Conservation (phyloP, 2,888 invertebrate genomes). For the Zygaena filipendulae region DNA sequence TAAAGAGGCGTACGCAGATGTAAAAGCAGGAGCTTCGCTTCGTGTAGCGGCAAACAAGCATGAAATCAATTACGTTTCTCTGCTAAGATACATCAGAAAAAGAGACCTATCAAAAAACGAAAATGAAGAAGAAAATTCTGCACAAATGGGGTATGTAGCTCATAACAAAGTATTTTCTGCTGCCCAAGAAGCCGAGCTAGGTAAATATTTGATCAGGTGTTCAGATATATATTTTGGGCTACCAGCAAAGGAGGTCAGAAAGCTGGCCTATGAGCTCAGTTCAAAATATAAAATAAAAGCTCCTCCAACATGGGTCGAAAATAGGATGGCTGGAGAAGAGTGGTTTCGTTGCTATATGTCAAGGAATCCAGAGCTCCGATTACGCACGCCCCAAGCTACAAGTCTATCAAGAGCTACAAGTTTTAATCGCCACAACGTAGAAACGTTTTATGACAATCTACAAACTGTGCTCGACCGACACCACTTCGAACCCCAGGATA, state of each 20-base stretch:
- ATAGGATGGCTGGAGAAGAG: slow-evolving; percentile 17
- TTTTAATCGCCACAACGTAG: slow-evolving; percentile 19
- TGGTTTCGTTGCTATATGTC: slow-evolving; percentile 18
- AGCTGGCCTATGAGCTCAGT: slow-evolving; percentile 10
- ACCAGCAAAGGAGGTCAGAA: slow-evolving; percentile 8
- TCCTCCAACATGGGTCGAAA: slow-evolving; percentile 16
- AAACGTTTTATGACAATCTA: slow-evolving; percentile 19
- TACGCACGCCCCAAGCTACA: slow-evolving; percentile 19
- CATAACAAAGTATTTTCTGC: slow-evolving; percentile 9
- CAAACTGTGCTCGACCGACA: slow-evolving; percentile 15
- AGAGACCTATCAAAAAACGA: slow-evolving; percentile 2
- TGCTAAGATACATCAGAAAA: slow-evolving; percentile 8
- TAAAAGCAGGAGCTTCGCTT: slow-evolving; percentile 5
- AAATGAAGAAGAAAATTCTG: neutral
- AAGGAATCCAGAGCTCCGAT: slow-evolving; percentile 17
- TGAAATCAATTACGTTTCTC: slow-evolving; percentile 4
- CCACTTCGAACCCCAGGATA: slow-evolving; percentile 16
- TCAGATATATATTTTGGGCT: slow-evolving; percentile 14
- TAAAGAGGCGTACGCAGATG: slow-evolving; percentile 8
- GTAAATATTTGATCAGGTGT: slow-evolving; percentile 8
- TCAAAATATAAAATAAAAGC: slow-evolving; percentile 8
- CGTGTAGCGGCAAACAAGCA: slow-evolving; percentile 8
- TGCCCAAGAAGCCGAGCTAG: slow-evolving; percentile 7
- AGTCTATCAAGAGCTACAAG: slow-evolving; percentile 18
- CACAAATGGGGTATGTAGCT: slow-evolving; percentile 5